A percentile compares a stretch with the other conserved stretches of the same genome.
phyloP scores from a whole-genome alignment of 2,888 invertebrate species.

The Ptilodon capucinus region DNA sequence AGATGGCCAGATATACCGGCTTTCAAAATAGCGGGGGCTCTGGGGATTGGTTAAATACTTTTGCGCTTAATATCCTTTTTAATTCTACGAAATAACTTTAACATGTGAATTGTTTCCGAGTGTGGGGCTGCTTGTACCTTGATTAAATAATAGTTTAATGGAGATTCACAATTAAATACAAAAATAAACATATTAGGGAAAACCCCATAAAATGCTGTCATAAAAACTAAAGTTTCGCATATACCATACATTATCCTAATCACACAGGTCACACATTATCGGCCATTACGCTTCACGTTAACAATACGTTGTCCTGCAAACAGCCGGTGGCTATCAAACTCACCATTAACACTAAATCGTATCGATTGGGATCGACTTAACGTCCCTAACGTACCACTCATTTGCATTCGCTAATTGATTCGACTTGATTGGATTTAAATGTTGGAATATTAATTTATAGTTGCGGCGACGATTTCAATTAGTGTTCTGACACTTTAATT shows the following conservation, averaged over 20 bases:
- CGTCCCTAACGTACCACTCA: background rate
- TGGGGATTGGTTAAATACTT: background rate
- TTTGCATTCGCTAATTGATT: slow-evolving; percentile 1
- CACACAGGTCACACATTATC: background rate
- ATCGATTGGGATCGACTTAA: background rate
- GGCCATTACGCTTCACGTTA: background rate
- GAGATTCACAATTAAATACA: too few relatives aligned
- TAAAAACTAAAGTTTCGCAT: too few relatives aligned
- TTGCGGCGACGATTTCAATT: background rate
- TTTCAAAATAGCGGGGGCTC: background rate
- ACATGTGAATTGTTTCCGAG: too few relatives aligned
- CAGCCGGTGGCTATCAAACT: background rate
- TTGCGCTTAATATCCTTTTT: background rate
- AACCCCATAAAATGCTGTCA: too few relatives aligned
- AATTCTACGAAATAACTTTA: background rate
- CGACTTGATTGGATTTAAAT: background rate
- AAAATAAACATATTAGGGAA: too few relatives aligned
- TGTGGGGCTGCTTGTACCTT: too few relatives aligned
- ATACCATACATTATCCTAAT: background rate
- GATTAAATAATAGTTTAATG: too few relatives aligned
- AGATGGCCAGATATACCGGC: background rate
- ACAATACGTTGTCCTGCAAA: background rate
- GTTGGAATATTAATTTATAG: background rate
- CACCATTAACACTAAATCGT: background rate
- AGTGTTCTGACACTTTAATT: background rate